Base-by-base conservation (phyloP, 2,888 invertebrate species). In the Trachelus iudaicus region DNA sequence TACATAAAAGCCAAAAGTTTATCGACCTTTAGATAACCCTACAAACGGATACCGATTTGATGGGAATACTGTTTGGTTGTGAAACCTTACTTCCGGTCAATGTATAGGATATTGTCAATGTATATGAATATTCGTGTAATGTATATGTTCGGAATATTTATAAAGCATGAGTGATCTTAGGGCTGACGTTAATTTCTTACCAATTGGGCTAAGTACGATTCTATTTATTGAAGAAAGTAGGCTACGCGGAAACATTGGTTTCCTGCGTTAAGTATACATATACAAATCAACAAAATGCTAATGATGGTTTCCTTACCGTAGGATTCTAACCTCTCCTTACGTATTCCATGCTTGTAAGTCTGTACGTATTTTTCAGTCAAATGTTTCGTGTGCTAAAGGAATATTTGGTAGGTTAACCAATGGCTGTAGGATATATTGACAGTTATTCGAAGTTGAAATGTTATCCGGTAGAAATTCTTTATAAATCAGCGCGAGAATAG, bases 211-310 rank as follows among this genome's bases (percentile, higher is more conserved):
- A 81, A 84, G 83, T 81, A 81, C 82, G 78, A 76, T 79, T 83
- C 82, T 84, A 80, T 78, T 81, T 85, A 79, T 79, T 76, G 81
- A 81, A 73, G 81, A 83, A 87, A 87, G 87, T 87, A 85, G 87
- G 83, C 79, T 83, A 79, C 76, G 9, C 79, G 77, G 80, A 79
- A 76, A 83, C 79, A 35, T 56, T 9, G 23, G 23, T 23, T 56
- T 56, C 23, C 15, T 56, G 56, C 23, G 56, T 23, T 56, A 56
- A 23, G 56, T 56, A 23, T 56, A 23, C 23, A 9, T 34, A 34
- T 34, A 56, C 23, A 56, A 56, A 56, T 56, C 23, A 56, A 2
- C 23, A 56, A 56, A 23, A 56, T 56, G 9, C 23, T 15, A 23
- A 56, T 56, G 56, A 9, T 23, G 56, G 56, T 56, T 56, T 56